A percentile compares a stretch with the other conserved stretches of the same genome.
Conservation (phyloP, 2,797 vertebrate species). For the Remorina albescens region DNA sequence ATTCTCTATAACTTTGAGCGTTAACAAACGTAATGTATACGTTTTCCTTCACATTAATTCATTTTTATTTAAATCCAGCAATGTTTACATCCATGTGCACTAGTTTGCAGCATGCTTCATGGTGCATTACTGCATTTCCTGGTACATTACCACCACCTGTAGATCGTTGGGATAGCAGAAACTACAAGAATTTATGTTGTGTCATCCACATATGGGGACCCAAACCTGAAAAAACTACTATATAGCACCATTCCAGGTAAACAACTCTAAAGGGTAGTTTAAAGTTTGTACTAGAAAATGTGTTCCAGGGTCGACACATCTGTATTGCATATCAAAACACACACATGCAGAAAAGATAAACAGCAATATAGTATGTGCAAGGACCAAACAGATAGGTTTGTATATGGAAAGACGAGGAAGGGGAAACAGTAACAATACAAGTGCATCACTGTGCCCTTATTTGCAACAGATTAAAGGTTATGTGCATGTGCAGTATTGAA, state of each 20-base stretch:
- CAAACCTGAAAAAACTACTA: not conserved
- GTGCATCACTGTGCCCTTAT: conserved; percentile 84
- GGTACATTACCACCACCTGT: not conserved
- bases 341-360: not conserved
- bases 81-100: not conserved
- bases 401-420: not conserved
- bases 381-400: not conserved
- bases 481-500: conserved; percentile 80
- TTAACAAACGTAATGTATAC: not conserved
- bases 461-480: conserved; percentile 87
- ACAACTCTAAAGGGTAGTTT: not conserved
- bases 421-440: conserved; percentile 22
- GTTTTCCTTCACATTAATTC: not conserved
- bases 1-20: not conserved
- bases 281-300: not conserved
- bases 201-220: not conserved
- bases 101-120: not conserved
- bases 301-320: too few relatives aligned
- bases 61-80: not conserved
- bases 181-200: not conserved
- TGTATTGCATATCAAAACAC: not conserved
- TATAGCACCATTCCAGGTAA: not conserved
- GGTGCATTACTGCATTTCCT: not conserved
- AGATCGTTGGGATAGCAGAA: not conserved
- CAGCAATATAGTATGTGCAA: not conserved